Evolutionary conservation across 2,888 invertebrate genomes (phyloP), one percentile per base, ranked within the genome.

Genomic region (Drosophila birchii): DNA sequence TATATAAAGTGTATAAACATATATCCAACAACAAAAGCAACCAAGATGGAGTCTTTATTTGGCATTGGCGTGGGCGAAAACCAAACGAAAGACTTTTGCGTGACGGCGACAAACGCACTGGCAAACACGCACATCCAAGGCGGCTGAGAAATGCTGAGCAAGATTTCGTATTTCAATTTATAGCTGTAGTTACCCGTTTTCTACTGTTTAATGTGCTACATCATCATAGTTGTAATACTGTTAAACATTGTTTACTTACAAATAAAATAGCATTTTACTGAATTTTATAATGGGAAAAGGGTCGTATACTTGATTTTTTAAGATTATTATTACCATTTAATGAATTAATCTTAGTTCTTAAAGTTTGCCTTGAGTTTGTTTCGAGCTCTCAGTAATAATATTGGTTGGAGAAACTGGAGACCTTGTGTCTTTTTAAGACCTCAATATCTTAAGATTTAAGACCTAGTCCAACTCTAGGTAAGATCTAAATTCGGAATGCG

Each of bases 41-140:
- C 6, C 38, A 32, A 74, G 56, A 64, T 57, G 39, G 51, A 57
- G 53, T n/a, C 64, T 55, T 63, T 53, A 44, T 56, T 64, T 45
- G 72, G 74, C 47, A 74, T 51, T 63, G 64, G 56, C 47, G 68
- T 67, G 67, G 67, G 68, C 47, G 67, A 56, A 53, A 36, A 29
- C 38, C 54, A 44, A 67, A 47, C 67, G 67, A 67, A 55, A 69
- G 56, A 68, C 64, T 74, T 67, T 67, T 71, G 75, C 72, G 72
- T 74, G 72, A 72, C 68, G 18, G 70, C 68, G 68, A 69, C 58
- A 70, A 49, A 70, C 58, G 71, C 57, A 58, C 56, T 16, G n/a
- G n/a, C 54, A 34, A 9, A 18, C 36, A 32, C 18, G 11, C 45
- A 44, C 57, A 57, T 20, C 29, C 29, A 55, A 41, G 39, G 26